Percentiles rank a stretch among this genome's conserved stretches.
Conservation (phyloP, 2,113 vertebrate genomes). For the Oriolus oriolus region DNA sequence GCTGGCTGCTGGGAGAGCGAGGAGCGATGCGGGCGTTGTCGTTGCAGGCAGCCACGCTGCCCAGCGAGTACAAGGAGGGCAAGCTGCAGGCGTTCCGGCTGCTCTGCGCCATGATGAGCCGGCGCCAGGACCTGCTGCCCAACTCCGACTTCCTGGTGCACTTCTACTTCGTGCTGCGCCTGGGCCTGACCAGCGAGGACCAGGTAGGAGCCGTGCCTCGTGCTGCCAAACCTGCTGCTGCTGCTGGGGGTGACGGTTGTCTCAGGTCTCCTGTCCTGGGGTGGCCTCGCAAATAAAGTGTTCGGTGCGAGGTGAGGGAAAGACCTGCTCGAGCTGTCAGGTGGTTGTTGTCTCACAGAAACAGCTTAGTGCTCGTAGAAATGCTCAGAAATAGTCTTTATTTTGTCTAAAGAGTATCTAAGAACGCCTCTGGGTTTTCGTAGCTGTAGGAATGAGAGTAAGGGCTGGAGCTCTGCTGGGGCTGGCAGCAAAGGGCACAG, state of each 20-base stretch:
- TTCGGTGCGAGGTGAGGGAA: neutral
- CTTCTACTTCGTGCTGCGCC: conserved; percentile 92
- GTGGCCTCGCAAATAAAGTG: neutral
- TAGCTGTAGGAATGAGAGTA: neutral
- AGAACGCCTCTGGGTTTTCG: rapidly evolving
- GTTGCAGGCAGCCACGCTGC: conserved; percentile 85
- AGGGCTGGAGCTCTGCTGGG: neutral
- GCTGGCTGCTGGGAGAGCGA: neutral
- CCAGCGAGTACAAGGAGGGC: conserved; percentile 89
- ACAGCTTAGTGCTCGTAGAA: neutral
- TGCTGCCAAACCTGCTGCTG: neutral
- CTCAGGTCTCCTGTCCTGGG: no score
- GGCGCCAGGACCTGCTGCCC: conserved; percentile 93
- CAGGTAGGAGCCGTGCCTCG: conserved; percentile 75
- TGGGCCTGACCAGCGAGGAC: conserved; percentile 88
- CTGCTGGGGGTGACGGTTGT: neutral
- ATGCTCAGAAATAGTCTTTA: neutral
- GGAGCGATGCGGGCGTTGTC: neutral
- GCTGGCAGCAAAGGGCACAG: neutral
- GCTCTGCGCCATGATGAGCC: conserved; percentile 97
- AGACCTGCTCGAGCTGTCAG: rapidly evolving
- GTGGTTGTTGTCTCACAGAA: neutral
- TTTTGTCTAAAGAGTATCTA: rapidly evolving
- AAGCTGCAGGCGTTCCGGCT: conserved; percentile 93
- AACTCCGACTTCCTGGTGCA: conserved; percentile 94